Base-by-base conservation (phyloP, 2,797 vertebrate genomes). In the Tenualosa thibaudeaui region DNA sequence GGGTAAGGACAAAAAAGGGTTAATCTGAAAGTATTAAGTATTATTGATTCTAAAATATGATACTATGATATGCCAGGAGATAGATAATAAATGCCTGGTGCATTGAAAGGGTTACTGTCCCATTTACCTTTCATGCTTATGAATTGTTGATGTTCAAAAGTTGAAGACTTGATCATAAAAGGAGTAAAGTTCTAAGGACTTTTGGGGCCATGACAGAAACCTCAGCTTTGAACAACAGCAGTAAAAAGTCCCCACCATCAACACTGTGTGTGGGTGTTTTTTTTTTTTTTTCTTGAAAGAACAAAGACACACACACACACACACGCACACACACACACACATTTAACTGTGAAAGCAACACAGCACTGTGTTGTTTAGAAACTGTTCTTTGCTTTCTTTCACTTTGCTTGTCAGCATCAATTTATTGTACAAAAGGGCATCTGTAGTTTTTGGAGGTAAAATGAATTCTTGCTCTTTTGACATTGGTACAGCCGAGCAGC, bases 331-430 rank as follows among this genome's bases (percentile, higher is more conserved):
- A 46, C 46, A 40, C 50, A 54, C 65, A 49, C 78, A 84, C 24
- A 71, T 13, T 65, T 4, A 60, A 81, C 65, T 68, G 81, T 51
- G 60, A 62, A 31, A 82, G 22, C 56, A 82, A 56, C 46, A 50
- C 81, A 17, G 75, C 83, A 37, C 81, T 82, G 49, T 75, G 37
- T 17, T 71, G n/a, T 51, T 78, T 10, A 43, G 71, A 78, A 85
- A 83, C 2, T 5, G 37, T 83, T 82, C 26, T 81, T 85, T 86
- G 83, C 68, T 83, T 87, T 83, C 71, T 54, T 51, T 50, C 82
- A 84, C 62, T 43, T 31, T 86, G 86, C 24, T 86, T 89, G 84
- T 88, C 86, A 82, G 43, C 86, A 89, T 90, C 84, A 84, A 86
- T 91, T 89, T 84, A 84, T 71, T 82, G 49, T 40, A 46, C 88